Conservation (phyloP, 2,113 vertebrate genomes). For the Climacteris rufus region DNA sequence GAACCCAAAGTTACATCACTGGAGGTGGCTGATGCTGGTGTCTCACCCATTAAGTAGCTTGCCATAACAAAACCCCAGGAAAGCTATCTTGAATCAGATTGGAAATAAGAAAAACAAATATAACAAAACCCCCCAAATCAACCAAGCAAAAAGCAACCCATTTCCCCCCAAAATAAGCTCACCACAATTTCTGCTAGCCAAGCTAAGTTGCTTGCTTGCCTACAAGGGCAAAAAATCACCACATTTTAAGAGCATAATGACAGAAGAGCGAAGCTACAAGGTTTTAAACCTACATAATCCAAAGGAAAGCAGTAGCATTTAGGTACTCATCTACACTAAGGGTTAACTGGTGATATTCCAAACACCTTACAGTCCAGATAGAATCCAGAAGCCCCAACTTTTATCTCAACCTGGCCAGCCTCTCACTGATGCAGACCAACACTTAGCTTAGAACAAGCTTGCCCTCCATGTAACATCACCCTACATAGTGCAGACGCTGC, state of each 20-base stretch:
- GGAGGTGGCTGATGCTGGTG: neutral
- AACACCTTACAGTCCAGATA: neutral
- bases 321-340: neutral
- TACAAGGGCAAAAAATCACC: neutral
- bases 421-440: accelerated
- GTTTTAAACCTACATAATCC: neutral
- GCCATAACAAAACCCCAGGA: neutral
- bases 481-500: neutral
- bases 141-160: neutral
- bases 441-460: neutral
- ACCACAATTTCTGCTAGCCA: neutral
- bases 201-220: neutral
- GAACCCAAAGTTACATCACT: neutral
- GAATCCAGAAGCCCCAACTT: neutral
- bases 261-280: neutral
- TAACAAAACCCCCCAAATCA: too few species aligned
- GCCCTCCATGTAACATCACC: accelerated
- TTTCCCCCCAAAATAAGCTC: too few species aligned
- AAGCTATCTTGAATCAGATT: neutral
- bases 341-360: neutral
- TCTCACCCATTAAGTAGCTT: neutral
- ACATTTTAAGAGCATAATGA: neutral
- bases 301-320: neutral
- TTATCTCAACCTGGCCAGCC: neutral
- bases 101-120: neutral